Base-by-base conservation (phyloP, 2,113 vertebrate species). In the Saimiri boliviensis region DNA sequence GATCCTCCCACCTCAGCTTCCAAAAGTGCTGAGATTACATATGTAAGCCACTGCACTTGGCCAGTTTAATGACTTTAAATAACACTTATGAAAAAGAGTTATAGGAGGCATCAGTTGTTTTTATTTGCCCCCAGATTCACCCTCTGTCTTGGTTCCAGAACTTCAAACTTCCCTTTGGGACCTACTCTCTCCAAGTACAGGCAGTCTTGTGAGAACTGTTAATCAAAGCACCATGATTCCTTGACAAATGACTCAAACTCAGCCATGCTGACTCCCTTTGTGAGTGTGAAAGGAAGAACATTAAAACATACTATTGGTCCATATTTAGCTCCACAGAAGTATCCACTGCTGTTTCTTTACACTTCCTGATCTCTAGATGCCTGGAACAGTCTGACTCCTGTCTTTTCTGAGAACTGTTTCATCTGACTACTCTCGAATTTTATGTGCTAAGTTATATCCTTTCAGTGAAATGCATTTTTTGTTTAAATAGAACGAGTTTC, bases 401-500 rank as follows among this genome's bases (percentile, higher is more conserved):
- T 30, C 16, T 80, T 25, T 92, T 63, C 85, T 76, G 40, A 80
- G n/a, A 87, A 87, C 20, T 37, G 16, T 92, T 87, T 73, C 6
- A 58, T 80, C 30, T 42, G 32, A 56, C 85, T 60, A 80, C 25
- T 12, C 10, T 73, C 81, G 21, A 30, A 54, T 37, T 84, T 66
- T 56, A 66, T 52, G 12, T 60, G 73, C 32, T 68, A 95, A 66
- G 37, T 35, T 49, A 80, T 42, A 82, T 66, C 37, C 42, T 95
- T 93, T 40, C 30, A 45, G 45, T 27, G 76, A 94, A 79, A 81
- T 71, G 63, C 8, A 12, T 68, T 60, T 85, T 71, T 89, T 86
- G 71, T 83, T 93, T 89, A 88, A 96, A 94, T 63, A 91, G 60
- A 95, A 76, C 52, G 58, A 85, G 77, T 83, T 83, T 91, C 63